These are phyloP conservation scores for Drosophila repleta DNA, from an alignment of 1,140 invertebrate species.

Conservation along the genomic window DNA sequence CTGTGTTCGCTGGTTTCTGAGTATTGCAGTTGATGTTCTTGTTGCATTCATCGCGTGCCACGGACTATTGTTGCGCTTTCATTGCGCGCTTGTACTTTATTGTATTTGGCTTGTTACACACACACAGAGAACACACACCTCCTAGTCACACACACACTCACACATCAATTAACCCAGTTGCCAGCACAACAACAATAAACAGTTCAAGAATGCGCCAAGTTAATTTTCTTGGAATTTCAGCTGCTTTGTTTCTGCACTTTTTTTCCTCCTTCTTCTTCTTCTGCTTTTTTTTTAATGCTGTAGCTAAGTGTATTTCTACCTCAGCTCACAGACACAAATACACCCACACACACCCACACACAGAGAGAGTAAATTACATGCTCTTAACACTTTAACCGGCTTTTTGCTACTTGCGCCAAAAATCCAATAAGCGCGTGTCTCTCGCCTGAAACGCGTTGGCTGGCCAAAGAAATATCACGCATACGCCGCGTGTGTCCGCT, in stretches of 20 bases:
- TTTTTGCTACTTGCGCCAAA: constrained; percentile 66
- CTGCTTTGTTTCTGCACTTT: constrained; percentile 20
- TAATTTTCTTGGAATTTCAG: constrained; percentile 69
- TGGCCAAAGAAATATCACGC: constrained; percentile 24
- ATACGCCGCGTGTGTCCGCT: constrained; percentile 57
- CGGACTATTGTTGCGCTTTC: constrained; percentile 43
- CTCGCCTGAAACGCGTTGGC: constrained; percentile 11
- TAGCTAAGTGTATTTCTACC: constrained; percentile 53
- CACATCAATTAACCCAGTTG: constrained; percentile 75
- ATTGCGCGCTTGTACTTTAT: constrained; percentile 31
- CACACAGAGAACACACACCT: constrained; percentile 2
- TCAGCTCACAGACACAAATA: constrained; percentile 26
- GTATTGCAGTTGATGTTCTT: constrained; percentile 10
- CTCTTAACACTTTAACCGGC: constrained; percentile 67
- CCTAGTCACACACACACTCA: constrained; percentile 6
- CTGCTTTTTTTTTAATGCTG: constrained; percentile 25
- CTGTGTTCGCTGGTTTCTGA: constrained; percentile 10
- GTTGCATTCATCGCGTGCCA: constrained; percentile 48
- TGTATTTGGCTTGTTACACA: constrained; percentile 36
- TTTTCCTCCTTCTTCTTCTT: not conserved
- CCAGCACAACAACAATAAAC: constrained; percentile 43
- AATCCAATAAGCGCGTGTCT: constrained; percentile 64
- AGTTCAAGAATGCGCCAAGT: constrained; percentile 64
- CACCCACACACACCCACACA: constrained; percentile 11
- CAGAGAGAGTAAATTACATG: constrained; percentile 3